These are phyloP conservation scores for Callyntrura guangdongensis DNA, from an alignment of 2,888 invertebrate species.

Conservation along the genomic window DNA sequence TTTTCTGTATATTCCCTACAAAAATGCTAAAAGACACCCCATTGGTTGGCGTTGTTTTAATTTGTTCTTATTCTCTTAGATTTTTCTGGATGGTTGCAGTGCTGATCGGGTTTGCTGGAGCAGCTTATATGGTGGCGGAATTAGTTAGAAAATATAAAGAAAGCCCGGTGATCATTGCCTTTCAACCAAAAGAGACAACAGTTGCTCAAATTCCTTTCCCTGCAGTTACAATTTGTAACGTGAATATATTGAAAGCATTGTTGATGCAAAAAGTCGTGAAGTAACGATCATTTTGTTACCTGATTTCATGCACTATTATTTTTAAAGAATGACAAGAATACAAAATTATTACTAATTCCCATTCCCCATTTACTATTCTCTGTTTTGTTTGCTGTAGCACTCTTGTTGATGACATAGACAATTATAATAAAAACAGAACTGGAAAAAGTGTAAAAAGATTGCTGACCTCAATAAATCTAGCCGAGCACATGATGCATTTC, in stretches of 20 bases:
- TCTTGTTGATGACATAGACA: too few relatives aligned
- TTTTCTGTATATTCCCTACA: too few relatives aligned
- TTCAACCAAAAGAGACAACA: slow-evolving; percentile 90
- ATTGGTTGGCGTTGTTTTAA: not conserved
- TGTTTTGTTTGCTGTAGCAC: too few relatives aligned
- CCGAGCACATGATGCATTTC: slow-evolving; percentile 50
- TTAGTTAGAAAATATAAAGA: slow-evolving; percentile 89
- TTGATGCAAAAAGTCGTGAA: slow-evolving; percentile 52
- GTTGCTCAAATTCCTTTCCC: slow-evolving; percentile 92
- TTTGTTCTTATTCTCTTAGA: too few relatives aligned
- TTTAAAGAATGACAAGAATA: too few relatives aligned
- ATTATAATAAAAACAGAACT: too few relatives aligned
- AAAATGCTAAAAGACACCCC: not conserved
- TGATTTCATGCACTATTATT: too few relatives aligned
- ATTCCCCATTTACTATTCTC: too few relatives aligned
- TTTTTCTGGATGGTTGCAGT: slow-evolving; percentile 64
- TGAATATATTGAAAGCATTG: slow-evolving; percentile 88
- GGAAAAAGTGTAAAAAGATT: too few relatives aligned
- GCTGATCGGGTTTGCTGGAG: slow-evolving; percentile 67
- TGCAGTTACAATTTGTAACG: slow-evolving; percentile 93
- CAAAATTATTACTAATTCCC: too few relatives aligned
- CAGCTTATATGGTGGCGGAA: slow-evolving; percentile 77
- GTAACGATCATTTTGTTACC: too few relatives aligned
- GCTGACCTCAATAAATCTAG: too few relatives aligned
- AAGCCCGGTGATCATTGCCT: slow-evolving; percentile 92